Conservation (phyloP, 2,113 vertebrate species). For the Ibidorhyncha struthersii region DNA sequence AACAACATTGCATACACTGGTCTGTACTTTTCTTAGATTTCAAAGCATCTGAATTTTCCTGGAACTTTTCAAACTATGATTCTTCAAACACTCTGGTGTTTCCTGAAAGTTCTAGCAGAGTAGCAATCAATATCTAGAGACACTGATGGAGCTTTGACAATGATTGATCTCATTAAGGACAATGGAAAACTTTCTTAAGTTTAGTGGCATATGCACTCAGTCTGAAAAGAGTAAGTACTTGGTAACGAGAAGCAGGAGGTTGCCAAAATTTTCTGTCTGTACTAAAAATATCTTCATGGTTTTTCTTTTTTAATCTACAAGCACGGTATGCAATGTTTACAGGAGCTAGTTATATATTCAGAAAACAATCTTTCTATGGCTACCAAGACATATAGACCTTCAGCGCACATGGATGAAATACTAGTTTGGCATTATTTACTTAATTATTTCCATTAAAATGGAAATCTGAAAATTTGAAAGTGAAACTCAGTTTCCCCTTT, state of each 20-base stretch:
- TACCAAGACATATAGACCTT: not conserved
- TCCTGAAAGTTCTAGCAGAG: not conserved
- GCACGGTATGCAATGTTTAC: not conserved
- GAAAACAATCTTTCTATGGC: not conserved
- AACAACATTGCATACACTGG: not conserved
- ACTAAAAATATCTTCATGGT: not conserved
- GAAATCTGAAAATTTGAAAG: not conserved
- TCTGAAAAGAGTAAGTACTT: not conserved
- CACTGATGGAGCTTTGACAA: not conserved
- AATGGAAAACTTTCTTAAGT: not conserved
- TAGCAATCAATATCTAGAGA: not conserved
- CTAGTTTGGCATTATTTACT: not conserved
- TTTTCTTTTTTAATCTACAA: not conserved
- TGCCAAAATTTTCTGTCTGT: not conserved
- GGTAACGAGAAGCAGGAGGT: not conserved
- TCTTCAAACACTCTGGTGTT: not conserved
- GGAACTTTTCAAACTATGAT: not conserved
- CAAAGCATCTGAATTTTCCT: not conserved
- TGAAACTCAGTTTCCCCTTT: not conserved
- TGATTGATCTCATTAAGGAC: not conserved
- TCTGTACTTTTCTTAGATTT: not conserved
- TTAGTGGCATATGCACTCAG: not conserved
- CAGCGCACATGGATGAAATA: not conserved
- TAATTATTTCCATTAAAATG: not conserved
- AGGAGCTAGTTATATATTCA: not conserved